phyloP scores from a whole-genome alignment of 1,140 invertebrate genomes.

The Camponotus vicinus region DNA sequence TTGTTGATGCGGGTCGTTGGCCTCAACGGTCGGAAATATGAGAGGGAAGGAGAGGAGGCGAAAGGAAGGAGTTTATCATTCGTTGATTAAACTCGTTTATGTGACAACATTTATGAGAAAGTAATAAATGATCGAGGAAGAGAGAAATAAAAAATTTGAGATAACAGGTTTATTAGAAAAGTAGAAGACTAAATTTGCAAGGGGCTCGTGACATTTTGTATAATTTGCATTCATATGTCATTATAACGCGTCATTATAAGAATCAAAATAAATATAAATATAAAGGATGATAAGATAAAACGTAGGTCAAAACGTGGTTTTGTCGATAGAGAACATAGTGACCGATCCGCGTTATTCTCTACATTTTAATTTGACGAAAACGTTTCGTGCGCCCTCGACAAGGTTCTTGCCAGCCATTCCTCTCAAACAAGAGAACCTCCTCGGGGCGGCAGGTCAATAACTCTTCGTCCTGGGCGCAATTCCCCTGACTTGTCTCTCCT shows the following conservation, averaged over 20 bases:
- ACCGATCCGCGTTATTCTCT: background rate
- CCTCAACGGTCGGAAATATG: background rate
- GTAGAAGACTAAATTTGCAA: background rate
- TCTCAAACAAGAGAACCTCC: constrained; percentile 47
- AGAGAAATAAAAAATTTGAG: background rate
- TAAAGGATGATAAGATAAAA: background rate
- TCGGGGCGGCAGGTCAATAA: constrained; percentile 64
- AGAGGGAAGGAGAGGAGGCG: background rate
- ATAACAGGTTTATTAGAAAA: background rate
- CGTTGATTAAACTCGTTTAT: constrained; percentile 51
- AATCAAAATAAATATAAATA: background rate
- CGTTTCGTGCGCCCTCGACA: constrained; percentile 53
- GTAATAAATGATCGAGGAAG: background rate
- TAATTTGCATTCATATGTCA: background rate
- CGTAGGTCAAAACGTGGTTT: background rate
- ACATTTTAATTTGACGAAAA: constrained; percentile 16
- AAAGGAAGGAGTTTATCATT: background rate
- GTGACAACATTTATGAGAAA: background rate
- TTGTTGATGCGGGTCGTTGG: constrained; percentile 51
- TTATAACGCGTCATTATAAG: background rate
- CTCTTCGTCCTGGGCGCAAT: constrained; percentile 38
- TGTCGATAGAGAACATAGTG: background rate
- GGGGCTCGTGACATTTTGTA: background rate
- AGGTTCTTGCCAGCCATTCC: constrained; percentile 46
- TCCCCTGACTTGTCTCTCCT: constrained; percentile 6